Evolutionary conservation across 2,888 invertebrate species (phyloP), one percentile per base, ranked within the genome.

Genomic region (Ormyrus pomaceus): DNA sequence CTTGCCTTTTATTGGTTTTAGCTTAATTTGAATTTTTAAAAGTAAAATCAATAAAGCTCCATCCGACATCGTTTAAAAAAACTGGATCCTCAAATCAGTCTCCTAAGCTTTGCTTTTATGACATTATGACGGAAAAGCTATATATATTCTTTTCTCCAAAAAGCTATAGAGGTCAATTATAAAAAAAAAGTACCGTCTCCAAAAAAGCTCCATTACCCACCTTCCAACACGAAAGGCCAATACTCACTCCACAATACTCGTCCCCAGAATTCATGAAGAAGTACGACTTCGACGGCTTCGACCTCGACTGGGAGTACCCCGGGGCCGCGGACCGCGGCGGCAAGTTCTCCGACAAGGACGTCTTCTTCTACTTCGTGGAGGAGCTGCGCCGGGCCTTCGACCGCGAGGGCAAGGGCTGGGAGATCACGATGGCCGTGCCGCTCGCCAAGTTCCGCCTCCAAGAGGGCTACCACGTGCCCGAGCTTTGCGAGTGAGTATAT

Each of bases 301-400:
- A 97, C 88, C 92, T 97, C 86, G 97, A 97, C 88, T 97, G 97
- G 97, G 97, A 97, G 90, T 97, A 97, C 88, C 97, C 97, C 1
- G 97, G 95, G 0, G 97, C 97, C 0, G 94, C 96, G 0, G 97
- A 97, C 90, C 93, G 97, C 51, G 96, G 96, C 7, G 97, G 97
- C 56, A 94, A 93, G 77, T 96, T 94, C 90, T 94, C 95, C 10
- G 97, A 97, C 90, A 97, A 96, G 90, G 95, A 97, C 86, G 93
- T 93, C 81, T 97, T 97, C 91, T 92, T 95, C 58, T 96, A 93
- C 88, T 94, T 96, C 83, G 96, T 96, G 0, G 94, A 97, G 87
- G 97, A 97, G 89, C 87, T 97, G 83, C 92, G 94, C 82, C 92
- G 95, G 46, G 96, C 96, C 1, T 97, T 97, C 88, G 93, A 95